Evolutionary conservation across 2,888 invertebrate genomes (phyloP), one percentile per base, ranked within the genome.

Genomic region (Schrankia costaestrigalis): DNA sequence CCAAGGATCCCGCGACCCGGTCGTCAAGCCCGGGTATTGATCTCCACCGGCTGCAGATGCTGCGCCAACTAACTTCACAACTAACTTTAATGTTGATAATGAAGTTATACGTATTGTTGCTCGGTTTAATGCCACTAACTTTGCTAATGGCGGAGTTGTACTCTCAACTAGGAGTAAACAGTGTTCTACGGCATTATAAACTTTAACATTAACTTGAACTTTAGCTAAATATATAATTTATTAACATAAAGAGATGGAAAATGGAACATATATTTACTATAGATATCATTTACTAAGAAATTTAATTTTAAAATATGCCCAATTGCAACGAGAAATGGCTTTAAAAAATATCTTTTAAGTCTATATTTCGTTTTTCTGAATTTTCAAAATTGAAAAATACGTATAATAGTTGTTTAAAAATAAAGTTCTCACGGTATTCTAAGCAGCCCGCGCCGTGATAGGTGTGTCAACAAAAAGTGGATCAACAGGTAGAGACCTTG

Each of bases 1-100:
- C 75, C 82, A 81, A 82, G 82, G 80, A 77, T 76, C 63, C 56
- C 27, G 49, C 57, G 68, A 62, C 68, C 76, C 55, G 70, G 69
- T 53, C 64, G 57, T 24, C 46, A 41, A 36, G 45, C 46, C 62
- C 55, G 68, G 70, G 44, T 79, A 77, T 77, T 68, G 78, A 76
- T 76, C 78, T 51, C 59, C 48, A 2, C 3, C 43, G 39, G 61
- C 48, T 58, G 55, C 59, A 54, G 54, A 52, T 61, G 61, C 58
- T 57, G 66, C 54, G 54, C 53, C 42, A 41, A 44, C 41, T 13
- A 31, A 37, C 38, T 41, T 47, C 22, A 14, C 18, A 38, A 35
- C 32, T 9, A 27, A 59, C 38, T 38, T 43, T 21, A 27, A 32
- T 24, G 30, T 40, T 31, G 11, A 17, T 27, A 37, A 56, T 41